Percentiles rank a stretch among this genome's conserved stretches.
These are phyloP conservation scores for Labrus mixtus DNA, from an alignment of 2,113 vertebrate genomes.

Conservation along the genomic window DNA sequence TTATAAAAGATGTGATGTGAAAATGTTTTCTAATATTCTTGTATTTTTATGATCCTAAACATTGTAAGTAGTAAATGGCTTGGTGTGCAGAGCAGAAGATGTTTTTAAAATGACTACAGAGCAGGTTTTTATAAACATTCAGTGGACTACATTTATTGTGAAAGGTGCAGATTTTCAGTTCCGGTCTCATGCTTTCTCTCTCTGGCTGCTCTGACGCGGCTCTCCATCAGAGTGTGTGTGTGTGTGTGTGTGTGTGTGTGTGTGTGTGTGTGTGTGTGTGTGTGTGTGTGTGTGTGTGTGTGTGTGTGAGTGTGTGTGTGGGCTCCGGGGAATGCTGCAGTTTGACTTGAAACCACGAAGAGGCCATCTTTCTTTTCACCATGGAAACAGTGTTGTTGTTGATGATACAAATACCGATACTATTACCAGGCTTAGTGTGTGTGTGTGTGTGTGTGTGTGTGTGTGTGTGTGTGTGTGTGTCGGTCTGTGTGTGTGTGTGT, in stretches of 20 bases:
- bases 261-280: constrained; percentile 12
- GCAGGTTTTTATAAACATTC: too few relatives aligned
- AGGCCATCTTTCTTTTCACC: constrained; percentile 16
- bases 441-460: constrained; percentile 22
- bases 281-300: too few relatives aligned
- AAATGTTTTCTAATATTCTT: too few relatives aligned
- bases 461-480: neutral
- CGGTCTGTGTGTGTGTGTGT: neutral
- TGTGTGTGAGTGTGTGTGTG: constrained; percentile 12
- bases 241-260: too few relatives aligned
- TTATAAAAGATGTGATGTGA: too few relatives aligned
- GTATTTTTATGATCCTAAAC: too few relatives aligned
- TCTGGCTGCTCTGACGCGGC: constrained; percentile 12
- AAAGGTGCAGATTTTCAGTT: neutral
- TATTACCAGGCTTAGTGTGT: neutral
- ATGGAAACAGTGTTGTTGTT: constrained; percentile 36
- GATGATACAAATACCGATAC: neutral
- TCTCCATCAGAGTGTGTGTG: neutral
- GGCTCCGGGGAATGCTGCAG: constrained; percentile 22
- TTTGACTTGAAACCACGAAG: constrained; percentile 27
- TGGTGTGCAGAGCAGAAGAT: too few relatives aligned
- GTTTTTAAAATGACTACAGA: too few relatives aligned
- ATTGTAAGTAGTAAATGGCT: too few relatives aligned
- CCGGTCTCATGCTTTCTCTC: neutral
- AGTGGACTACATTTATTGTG: constrained; percentile 31